Conservation (phyloP, 2,888 invertebrate species). For the Nomada ferruginata region DNA sequence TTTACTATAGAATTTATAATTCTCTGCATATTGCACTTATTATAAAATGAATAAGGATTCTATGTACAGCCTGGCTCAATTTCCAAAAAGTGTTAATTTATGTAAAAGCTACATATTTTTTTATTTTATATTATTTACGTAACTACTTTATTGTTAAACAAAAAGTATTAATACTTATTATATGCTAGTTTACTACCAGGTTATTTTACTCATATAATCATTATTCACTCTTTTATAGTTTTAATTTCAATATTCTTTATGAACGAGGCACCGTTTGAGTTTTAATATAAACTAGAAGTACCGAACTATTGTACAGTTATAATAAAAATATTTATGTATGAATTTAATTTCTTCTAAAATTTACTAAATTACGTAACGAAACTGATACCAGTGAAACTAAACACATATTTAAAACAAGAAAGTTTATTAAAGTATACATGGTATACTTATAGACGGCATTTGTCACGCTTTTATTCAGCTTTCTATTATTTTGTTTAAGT, state of each 20-base stretch:
- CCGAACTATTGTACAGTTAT: constrained; percentile 15
- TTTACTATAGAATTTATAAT: constrained; percentile 18
- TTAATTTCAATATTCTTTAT: constrained; percentile 9
- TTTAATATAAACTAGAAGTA: constrained; percentile 11
- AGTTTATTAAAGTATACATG: constrained; percentile 22
- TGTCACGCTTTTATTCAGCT: neutral
- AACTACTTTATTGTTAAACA: constrained; percentile 8
- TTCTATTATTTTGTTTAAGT: neutral
- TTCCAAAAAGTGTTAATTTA: constrained; percentile 15
- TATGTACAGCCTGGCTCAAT: constrained; percentile 14
- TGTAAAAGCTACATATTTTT: constrained; percentile 9
- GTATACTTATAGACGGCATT: neutral
- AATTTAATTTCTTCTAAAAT: constrained; percentile 11
- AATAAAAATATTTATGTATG: constrained; percentile 32
- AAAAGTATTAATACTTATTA: neutral
- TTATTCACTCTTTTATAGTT: constrained; percentile 11
- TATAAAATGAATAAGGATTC: constrained; percentile 32
- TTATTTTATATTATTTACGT: constrained; percentile 12
- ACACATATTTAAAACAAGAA: neutral
- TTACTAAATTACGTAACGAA: constrained; percentile 4
- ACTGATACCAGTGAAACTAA: constrained; percentile 21
- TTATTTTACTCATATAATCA: constrained; percentile 10
- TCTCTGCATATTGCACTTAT: constrained; percentile 9
- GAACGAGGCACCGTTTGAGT: neutral
- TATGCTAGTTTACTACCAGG: constrained; percentile 4